Evolutionary conservation across 2,113 vertebrate species (phyloP).

Genomic region (Calyptomena viridis): DNA sequence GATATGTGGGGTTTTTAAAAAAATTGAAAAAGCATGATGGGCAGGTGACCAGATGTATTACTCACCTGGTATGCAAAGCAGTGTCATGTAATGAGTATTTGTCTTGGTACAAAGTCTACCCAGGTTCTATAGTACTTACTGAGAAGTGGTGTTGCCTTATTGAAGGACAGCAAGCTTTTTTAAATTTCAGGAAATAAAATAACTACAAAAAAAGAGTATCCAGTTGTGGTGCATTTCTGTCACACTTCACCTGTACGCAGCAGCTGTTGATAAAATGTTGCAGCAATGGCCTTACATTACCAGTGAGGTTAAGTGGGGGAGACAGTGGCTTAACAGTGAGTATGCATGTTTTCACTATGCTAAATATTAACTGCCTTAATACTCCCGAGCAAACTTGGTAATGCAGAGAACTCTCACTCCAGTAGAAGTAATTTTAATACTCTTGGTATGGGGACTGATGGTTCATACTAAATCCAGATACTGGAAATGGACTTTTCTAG

Average conservation of each 20-base stretch:
- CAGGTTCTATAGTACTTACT: background rate
- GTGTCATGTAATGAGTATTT: background rate
- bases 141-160: background rate
- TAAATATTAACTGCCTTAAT: background rate
- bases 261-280: background rate
- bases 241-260: background rate
- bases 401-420: background rate
- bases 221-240: background rate
- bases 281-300: fast-evolving
- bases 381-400: background rate
- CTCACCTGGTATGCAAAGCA: background rate
- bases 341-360: background rate
- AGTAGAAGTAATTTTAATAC: background rate
- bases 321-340: background rate
- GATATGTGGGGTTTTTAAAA: background rate
- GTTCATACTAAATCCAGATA: background rate
- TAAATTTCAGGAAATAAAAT: background rate
- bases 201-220: background rate
- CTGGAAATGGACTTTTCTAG: background rate
- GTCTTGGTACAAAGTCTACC: background rate
- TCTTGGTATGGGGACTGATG: background rate
- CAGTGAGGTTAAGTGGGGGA: background rate
- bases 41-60: background rate
- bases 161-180: background rate
- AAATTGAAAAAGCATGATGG: background rate